Evolutionary conservation across 2,113 vertebrate species (phyloP), one percentile per base, ranked within the genome.

Genomic region (Brachypodius melanocephalos): DNA sequence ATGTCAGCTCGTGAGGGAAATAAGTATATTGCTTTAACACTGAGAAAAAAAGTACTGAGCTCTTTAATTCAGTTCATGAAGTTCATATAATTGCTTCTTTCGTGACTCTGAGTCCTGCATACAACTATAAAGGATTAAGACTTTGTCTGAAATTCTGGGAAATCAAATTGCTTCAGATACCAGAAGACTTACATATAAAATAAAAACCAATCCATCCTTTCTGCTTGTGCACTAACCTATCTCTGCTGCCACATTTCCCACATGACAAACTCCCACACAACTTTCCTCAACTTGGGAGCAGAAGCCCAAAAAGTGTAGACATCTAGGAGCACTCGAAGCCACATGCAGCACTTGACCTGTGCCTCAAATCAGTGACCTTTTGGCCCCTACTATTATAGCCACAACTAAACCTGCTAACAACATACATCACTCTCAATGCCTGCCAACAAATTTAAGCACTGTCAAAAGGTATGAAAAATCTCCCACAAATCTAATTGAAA

Each of bases 71-170:
- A 71, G 52, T 57, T 80, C 43, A 81, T 65, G 38, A 75, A 90
- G 82, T 90, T 96, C 48, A 95, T 62, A 19, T 73, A 96, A 95
- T 94, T 90, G 68, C 76, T 81, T 72, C 69, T 85, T 69, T 49
- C 54, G 59, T 38, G 34, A 67, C 73, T 92, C 18, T 2, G 28
- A 79, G 61, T 68, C 88, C 65, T 71, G 32, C 19, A 72, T 89
- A 72, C 13, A 12, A 45, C 63, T n/a, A 58, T 22, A 59, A 75
- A n/a, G 58, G 66, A 94, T 87, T 96, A 83, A 75, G 52, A 82
- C 14, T 45, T 14, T 52, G 42, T 22, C 61, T 77, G 31, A 17
- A 59, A 71, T 5, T 12, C 10, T 61, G 29, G 65, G 45, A 91
- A 91, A 95, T 66, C 40, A n/a, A 34, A 61, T n/a, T 61, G 49